Base-by-base conservation (phyloP, 2,888 invertebrate genomes). In the Barypeithes pellucidus region DNA sequence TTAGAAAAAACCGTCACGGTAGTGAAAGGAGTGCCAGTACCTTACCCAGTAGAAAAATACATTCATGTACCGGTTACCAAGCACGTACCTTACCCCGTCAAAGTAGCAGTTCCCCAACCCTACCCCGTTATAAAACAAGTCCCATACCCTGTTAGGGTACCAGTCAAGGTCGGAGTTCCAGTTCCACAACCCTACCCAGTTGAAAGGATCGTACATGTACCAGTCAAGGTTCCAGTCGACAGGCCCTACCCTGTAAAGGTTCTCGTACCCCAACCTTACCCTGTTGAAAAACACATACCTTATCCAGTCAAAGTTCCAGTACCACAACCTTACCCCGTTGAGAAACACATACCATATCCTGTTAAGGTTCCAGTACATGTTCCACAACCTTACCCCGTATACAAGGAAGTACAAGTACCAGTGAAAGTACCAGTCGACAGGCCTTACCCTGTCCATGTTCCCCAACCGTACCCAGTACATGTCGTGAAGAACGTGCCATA, bases 241-340 rank as follows among this genome's bases (percentile, higher is more conserved):
- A 91, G 92, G 85, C 94, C 94, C 72, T 91, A 91, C 85, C 93
- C 94, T 82, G 93, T 94, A 80, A 93, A 94, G 87, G 93, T 94
- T 67, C 87, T 89, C 68, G 93, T 94, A 68, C 93, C 93, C 73
- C 93, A 93, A 81, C 94, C 94, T 79, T 94, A 94, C 87, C 93
- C 93, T 77, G 94, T 94, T 16, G 93, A 93, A 85, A 93, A 93
- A 85, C 90, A 91, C 83, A 85, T 94, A 12, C 94, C 91, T 39
- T 90, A 90, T 84, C 93, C 93, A 80, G 92, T 94, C 14, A 92
- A 93, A 87, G 92, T 93, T 59, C 91, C 88, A 75, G 92, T 93
- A 54, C 93, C 94, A 79, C 89, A 90, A 80, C 93, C 93, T 80
- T 94, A 94, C 87, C 94, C 94, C 81, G 93, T 93, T 79, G 92